A percentile compares a stretch with the other conserved stretches of the same genome.
Conservation (phyloP, 2,797 vertebrate species). For the Pelobates cultripes region DNA sequence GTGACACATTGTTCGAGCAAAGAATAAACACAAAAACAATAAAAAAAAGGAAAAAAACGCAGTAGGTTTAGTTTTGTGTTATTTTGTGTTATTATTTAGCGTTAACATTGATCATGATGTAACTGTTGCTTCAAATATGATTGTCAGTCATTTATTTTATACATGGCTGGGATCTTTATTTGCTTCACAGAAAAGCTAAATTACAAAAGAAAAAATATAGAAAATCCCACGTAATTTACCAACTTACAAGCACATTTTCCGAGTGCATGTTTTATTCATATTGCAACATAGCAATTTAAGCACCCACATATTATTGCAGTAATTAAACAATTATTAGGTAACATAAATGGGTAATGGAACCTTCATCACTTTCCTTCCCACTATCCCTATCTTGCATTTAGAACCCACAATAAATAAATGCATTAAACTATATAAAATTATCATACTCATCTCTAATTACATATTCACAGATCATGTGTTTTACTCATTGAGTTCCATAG, state of each 20-base stretch:
- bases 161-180: slow-evolving; percentile 1
- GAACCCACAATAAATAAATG: too few relatives aligned
- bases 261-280: neutral
- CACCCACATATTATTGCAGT: neutral
- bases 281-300: neutral
- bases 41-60: too few relatives aligned
- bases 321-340: slow-evolving; percentile 14
- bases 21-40: too few relatives aligned
- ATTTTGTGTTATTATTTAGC: too few relatives aligned
- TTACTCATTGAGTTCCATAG: too few relatives aligned
- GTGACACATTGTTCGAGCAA: too few relatives aligned
- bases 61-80: too few relatives aligned
- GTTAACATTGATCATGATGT: neutral
- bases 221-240: neutral
- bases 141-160: neutral
- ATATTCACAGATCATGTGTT: too few relatives aligned
- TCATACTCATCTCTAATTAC: too few relatives aligned
- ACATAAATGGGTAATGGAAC: neutral
- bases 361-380: too few relatives aligned
- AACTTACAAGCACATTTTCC: neutral
- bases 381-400: too few relatives aligned
- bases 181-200: neutral
- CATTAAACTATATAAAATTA: too few relatives aligned
- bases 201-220: neutral
- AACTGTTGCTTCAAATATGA: neutral